A percentile compares a stretch with the other conserved stretches of the same genome.
Conservation (phyloP, 2,888 invertebrate genomes). For the Leptura quadrifasciata region DNA sequence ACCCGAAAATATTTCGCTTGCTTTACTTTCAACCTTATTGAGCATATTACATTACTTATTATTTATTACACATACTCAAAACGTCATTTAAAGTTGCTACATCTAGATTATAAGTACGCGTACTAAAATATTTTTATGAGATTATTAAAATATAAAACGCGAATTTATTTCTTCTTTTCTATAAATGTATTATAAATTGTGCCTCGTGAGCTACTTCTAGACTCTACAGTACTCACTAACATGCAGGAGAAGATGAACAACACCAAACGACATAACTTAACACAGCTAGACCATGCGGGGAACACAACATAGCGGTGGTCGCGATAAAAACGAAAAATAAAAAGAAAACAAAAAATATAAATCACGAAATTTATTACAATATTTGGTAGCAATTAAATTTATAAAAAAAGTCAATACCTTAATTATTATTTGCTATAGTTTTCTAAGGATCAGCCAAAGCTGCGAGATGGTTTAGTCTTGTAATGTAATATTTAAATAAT, state of each 20-base stretch:
- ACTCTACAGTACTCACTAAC: constrained; percentile 72
- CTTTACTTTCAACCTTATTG: constrained; percentile 64
- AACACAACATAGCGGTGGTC: constrained; percentile 67
- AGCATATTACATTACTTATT: constrained; percentile 61
- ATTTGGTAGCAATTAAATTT: constrained; percentile 75
- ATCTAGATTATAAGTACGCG: constrained; percentile 69
- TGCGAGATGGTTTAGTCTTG: constrained; percentile 68
- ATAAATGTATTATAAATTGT: constrained; percentile 66
- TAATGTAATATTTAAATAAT: constrained; percentile 58
- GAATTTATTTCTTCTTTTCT: constrained; percentile 65
- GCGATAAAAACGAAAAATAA: constrained; percentile 60
- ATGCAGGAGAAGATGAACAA: constrained; percentile 65
- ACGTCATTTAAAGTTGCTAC: constrained; percentile 68
- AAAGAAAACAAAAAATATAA: constrained; percentile 71
- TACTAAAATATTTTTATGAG: constrained; percentile 72
- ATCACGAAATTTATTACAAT: constrained; percentile 75
- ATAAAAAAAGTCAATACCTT: constrained; percentile 71
- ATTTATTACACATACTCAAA: constrained; percentile 61
- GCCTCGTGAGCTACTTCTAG: constrained; percentile 71
- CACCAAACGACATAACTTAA: constrained; percentile 65
- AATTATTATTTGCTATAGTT: constrained; percentile 69
- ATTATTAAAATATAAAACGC: constrained; percentile 73
- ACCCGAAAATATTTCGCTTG: constrained; percentile 65
- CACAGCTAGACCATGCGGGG: constrained; percentile 64
- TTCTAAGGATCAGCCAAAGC: constrained; percentile 65